Percentiles rank a stretch among this genome's conserved stretches.
Conservation (phyloP, 2,888 invertebrate genomes). For the Apamea crenata region DNA sequence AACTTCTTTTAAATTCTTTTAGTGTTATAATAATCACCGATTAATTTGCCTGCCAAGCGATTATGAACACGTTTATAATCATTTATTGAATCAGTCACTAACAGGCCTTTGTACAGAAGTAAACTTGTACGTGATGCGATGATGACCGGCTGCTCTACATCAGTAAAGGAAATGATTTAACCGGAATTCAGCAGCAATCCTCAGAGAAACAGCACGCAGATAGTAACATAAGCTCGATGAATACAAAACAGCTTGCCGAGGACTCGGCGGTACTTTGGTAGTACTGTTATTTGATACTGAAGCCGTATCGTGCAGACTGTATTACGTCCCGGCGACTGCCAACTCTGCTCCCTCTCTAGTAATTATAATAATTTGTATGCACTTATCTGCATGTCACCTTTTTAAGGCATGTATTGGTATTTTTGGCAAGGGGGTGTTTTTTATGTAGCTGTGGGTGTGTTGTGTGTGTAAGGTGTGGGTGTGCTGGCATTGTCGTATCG, state of each 20-base stretch:
- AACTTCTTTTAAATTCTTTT: not conserved
- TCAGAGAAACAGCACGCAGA: conserved; percentile 39
- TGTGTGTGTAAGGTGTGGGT: not conserved
- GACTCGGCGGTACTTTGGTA: conserved; percentile 58
- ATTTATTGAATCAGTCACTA: too few species aligned
- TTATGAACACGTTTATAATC: not conserved
- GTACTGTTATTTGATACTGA: conserved; percentile 74
- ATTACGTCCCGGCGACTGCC: conserved; percentile 45
- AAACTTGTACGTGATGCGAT: not conserved
- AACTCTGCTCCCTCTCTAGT: conserved; percentile 37
- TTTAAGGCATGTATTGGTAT: conserved; percentile 26
- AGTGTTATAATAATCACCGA: not conserved
- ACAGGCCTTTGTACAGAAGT: not conserved
- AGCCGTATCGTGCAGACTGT: conserved; percentile 70
- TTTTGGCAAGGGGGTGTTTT: conserved; percentile 46
- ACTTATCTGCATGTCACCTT: conserved; percentile 49
- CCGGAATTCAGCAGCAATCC: conserved; percentile 28
- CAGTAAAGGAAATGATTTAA: conserved; percentile 20
- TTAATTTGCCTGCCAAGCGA: not conserved
- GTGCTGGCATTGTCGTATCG: conserved; percentile 40
- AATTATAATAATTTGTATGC: conserved; percentile 61
- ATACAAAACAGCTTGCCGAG: conserved; percentile 55
- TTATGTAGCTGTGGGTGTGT: not conserved
- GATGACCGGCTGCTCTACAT: not conserved
- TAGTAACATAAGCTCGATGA: conserved; percentile 59